Conservation (phyloP, 1,140 invertebrate species). For the Cotesia typhae region DNA sequence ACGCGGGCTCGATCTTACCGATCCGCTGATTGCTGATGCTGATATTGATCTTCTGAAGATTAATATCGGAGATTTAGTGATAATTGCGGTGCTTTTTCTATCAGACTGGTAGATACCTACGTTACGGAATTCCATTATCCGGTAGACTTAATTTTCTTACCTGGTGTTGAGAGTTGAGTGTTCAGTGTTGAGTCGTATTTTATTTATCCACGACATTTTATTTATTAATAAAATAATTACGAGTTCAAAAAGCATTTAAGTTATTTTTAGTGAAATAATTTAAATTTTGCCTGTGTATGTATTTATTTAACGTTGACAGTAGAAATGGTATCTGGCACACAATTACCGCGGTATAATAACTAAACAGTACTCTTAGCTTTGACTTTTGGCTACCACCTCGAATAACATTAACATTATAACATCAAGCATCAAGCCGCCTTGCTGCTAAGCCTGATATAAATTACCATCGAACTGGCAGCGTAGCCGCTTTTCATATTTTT, state of each 20-base stretch:
- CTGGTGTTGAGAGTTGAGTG: no score
- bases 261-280: constrained; percentile 2
- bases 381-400: no score
- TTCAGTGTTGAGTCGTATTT: no score
- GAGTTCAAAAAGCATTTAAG: not conserved
- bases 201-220: no score
- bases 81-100: constrained; percentile 44
- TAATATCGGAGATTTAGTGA: constrained; percentile 31
- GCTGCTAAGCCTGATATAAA: no score
- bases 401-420: no score
- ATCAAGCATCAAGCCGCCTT: no score
- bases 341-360: not conserved
- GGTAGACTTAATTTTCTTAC: no score
- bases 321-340: not conserved
- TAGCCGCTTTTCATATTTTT: no score
- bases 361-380: no score
- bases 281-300: not conserved
- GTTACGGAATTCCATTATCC: constrained; percentile 31
- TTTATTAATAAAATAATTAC: no score
- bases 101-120: not conserved
- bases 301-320: not conserved
- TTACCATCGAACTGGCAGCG: no score
- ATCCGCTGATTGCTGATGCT: constrained; percentile 26
- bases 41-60: constrained; percentile 22
- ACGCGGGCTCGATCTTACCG: constrained; percentile 19